phyloP scores from a whole-genome alignment of 1,140 invertebrate species.

The Drosophila eugracilis region DNA sequence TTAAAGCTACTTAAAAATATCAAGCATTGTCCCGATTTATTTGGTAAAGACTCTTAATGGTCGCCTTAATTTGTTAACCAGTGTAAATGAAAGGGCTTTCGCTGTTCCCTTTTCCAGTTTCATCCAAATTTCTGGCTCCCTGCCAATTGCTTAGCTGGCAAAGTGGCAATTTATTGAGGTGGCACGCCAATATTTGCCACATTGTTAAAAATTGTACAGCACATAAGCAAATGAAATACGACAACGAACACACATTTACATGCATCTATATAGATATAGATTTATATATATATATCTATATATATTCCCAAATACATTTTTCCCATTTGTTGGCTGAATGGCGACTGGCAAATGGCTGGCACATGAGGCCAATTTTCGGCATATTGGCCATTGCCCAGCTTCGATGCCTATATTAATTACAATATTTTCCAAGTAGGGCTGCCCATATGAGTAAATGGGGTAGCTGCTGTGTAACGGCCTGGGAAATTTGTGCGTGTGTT shows the following conservation, averaged over 20 bases:
- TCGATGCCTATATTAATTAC: slow-evolving; percentile 52
- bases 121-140: not conserved
- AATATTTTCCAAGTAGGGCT: slow-evolving; percentile 35
- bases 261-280: too few species aligned
- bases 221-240: slow-evolving; percentile 32
- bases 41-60: too few species aligned
- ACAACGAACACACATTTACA: too few species aligned
- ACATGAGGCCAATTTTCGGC: slow-evolving; percentile 28
- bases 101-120: not conserved
- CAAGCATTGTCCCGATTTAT: too few species aligned
- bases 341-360: slow-evolving; percentile 21
- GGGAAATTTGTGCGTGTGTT: slow-evolving; percentile 2
- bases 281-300: not conserved
- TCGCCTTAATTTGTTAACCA: not conserved
- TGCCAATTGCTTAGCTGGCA: slow-evolving; percentile 24
- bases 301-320: slow-evolving; percentile 9
- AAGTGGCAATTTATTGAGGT: slow-evolving; percentile 28
- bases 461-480: slow-evolving; percentile 12
- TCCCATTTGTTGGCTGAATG: slow-evolving; percentile 30
- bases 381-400: slow-evolving; percentile 44
- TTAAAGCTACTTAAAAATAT: too few species aligned
- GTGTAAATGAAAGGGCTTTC: not conserved
- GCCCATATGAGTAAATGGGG: not conserved
- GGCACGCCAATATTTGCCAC: slow-evolving; percentile 47
- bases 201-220: slow-evolving; percentile 58